Conservation (phyloP, 2,888 invertebrate genomes). For the Lithophane semibrunnea region DNA sequence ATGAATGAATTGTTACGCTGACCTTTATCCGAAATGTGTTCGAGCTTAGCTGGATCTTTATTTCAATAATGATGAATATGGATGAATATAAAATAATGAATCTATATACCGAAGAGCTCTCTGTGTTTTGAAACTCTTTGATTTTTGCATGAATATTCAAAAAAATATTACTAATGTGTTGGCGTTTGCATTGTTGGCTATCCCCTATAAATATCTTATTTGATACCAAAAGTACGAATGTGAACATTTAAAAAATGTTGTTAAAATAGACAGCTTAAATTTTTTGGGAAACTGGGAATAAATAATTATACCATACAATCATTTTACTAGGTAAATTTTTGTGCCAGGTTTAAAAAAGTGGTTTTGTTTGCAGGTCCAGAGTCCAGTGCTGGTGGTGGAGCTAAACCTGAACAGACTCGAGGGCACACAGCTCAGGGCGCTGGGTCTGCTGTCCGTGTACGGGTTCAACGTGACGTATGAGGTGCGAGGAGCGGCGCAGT, state of each 20-base stretch:
- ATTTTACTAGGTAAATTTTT: neutral
- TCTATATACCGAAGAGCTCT: neutral
- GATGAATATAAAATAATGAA: neutral
- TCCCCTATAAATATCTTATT: neutral
- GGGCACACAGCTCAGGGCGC: constrained; percentile 95
- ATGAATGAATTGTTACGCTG: neutral
- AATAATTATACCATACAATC: neutral
- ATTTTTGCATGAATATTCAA: neutral
- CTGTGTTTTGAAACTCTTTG: neutral
- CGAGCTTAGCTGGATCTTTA: constrained; percentile 87
- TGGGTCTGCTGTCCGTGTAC: constrained; percentile 95
- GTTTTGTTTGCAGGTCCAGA: constrained; percentile 85
- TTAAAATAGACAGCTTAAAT: neutral
- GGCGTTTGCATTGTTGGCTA: neutral
- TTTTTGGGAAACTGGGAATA: neutral
- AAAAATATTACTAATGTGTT: neutral
- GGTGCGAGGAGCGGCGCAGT: constrained; percentile 88
- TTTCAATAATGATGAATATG: neutral
- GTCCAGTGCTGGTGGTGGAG: constrained; percentile 95
- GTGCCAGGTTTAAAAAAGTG: neutral
- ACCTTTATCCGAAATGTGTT: constrained; percentile 96
- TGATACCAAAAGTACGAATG: neutral
- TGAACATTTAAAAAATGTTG: neutral
- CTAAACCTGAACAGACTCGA: constrained; percentile 93
- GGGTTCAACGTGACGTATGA: constrained; percentile 99